Evolutionary conservation across 2,797 vertebrate genomes (phyloP), one percentile per base, ranked within the genome.

Genomic region (Triplophysa yarkandensis): DNA sequence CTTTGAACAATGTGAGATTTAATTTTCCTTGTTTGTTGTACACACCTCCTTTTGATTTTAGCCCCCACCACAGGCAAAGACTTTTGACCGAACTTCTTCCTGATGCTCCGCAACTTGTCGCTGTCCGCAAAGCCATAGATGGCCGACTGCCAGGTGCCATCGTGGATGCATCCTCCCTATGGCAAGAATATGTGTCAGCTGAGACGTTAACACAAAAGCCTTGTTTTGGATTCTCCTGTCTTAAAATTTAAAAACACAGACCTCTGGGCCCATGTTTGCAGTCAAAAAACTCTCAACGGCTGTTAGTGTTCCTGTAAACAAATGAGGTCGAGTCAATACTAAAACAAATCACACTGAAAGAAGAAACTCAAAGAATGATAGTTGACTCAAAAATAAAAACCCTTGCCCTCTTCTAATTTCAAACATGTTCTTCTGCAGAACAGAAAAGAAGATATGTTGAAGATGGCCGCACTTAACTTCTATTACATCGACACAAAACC

Each of bases 131-230:
- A 85, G 64, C 95, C 94, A 13, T 96, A 91, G 79, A 99, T 13
- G 63, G 94, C 96, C 1, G 97, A 99, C 82, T 97, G 94, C 97
- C 98, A 99, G 1, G 98, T 99, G 52, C 95, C 95, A 43, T 97
- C 96, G 0, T 99, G 94, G 86, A 95, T 64, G 76, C 86, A 90
- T 19, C 77, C 43, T 0, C 96, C 95, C 98, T 99, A 76, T 5
- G 16, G 41, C 19, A 36, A 36, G 46, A 62, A 50, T 63, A n/a
- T 50, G 21, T 32, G 17, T 71, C 69, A 71, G 58, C 58, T 63
- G 58, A 71, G 23, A 63, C 21, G 27, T 39, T 14, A 48, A 39
- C 30, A 61, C 43, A 61, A 36, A 27, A 30, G 44, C 30, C 28
- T 50, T 50, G 8, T 3, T 44, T 13, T 48, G 30, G 32, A 52